Evolutionary conservation across 2,888 invertebrate species (phyloP), one percentile per base, ranked within the genome.

Genomic region (Cerceris ruficornis): DNA sequence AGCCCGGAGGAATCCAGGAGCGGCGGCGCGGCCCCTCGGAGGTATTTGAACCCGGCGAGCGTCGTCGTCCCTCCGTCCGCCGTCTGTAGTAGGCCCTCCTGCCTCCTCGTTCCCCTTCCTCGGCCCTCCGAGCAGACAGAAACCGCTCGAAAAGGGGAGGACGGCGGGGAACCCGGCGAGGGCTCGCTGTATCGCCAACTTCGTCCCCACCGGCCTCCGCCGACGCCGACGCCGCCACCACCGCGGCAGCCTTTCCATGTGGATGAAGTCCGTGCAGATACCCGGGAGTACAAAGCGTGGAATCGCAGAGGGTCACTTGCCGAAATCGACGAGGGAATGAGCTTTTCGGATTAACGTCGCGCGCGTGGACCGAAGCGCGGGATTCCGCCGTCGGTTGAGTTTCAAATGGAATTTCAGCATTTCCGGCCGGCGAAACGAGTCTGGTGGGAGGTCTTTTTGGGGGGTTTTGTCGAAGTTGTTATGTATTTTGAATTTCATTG

Each of bases 41-140:
- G 88, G 88, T 88, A 88, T 88, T 88, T 88, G 88, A 89, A 88
- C 88, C 82, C 87, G 78, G 67, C 73, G 55, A 62, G 71, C 77
- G 66, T 64, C 80, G 74, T 62, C 43, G 81, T 77, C 79, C 74
- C 73, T 74, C 71, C 72, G 74, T 80, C 76, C 80, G 75, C 73
- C 78, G 82, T 84, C 84, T 83, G 76, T 81, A 76, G 75, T 69
- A 80, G 77, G 39, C 69, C 67, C 50, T 52, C 67, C 54, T 50
- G 50, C 60, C 62, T 72, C 55, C 69, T 52, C 52, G 50, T 49
- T 57, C 74, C 54, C 50, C 77, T 81, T 82, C 70, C 66, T 50
- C 55, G 66, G 49, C 14, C 42, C 60, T 15, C 42, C 42, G 13
- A 41, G 15, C 62, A 69, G 61, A 79, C 79, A 75, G 81, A 80